phyloP scores from a whole-genome alignment of 2,113 vertebrate genomes.

The Hippopotamus amphibius region DNA sequence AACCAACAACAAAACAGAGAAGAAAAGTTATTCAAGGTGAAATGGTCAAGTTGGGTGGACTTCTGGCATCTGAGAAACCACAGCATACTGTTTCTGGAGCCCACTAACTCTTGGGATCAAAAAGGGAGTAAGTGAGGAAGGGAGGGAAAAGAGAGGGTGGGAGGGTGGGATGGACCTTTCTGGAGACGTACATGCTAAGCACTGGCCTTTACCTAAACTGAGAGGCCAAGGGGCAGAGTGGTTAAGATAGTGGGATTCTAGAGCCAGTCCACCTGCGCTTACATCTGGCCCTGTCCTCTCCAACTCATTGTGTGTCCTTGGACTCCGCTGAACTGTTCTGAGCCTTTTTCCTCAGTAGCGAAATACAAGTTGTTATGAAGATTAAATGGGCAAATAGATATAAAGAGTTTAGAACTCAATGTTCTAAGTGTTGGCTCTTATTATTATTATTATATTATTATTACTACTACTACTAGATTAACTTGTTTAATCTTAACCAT shows the following conservation, averaged over 20 bases:
- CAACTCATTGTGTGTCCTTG: neutral
- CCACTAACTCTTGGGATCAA: too few species aligned
- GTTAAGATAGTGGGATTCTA: too few species aligned
- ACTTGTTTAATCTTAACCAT: neutral
- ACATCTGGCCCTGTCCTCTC: neutral
- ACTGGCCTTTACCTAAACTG: too few species aligned
- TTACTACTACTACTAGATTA: neutral
- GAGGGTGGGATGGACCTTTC: neutral
- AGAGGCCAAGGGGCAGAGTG: neutral
- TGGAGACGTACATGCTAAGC: neutral
- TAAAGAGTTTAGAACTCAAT: neutral
- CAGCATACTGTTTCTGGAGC: neutral
- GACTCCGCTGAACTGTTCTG: neutral
- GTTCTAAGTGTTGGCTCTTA: neutral
- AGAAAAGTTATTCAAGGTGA: neutral
- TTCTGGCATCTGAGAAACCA: neutral
- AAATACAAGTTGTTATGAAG: neutral
- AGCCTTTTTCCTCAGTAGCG: neutral
- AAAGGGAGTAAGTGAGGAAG: rapidly evolving
- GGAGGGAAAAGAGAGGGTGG: neutral
- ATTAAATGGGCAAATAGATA: neutral
- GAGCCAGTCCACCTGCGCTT: neutral
- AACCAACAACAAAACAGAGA: neutral
- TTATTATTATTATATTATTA: too few species aligned
- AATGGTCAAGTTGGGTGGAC: rapidly evolving